Evolutionary conservation across 2,888 invertebrate species (phyloP).

Genomic region (Apodemia mormo): DNA sequence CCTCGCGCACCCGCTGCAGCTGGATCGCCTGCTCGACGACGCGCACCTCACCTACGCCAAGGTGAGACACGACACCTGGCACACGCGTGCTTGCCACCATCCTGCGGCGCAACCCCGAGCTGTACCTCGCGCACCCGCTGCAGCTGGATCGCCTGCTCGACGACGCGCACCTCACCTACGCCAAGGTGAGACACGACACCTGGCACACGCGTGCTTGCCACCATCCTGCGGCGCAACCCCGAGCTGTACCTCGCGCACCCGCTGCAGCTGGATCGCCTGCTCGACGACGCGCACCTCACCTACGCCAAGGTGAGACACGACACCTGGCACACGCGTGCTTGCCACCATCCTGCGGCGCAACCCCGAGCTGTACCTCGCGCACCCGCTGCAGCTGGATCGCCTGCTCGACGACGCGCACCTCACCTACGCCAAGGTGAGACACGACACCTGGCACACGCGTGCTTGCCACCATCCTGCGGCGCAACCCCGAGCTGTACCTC

Average conservation of each 20-base stretch:
- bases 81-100: background rate
- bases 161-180: conserved; percentile 92
- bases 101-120: conserved; percentile 94
- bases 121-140: conserved; percentile 89
- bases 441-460: background rate
- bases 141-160: conserved; percentile 91
- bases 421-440: conserved; percentile 90
- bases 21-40: conserved; percentile 91
- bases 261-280: conserved; percentile 90
- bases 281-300: conserved; percentile 92
- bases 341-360: conserved; percentile 96
- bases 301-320: conserved; percentile 86
- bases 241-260: conserved; percentile 92
- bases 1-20: conserved; percentile 90
- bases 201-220: too few relatives aligned
- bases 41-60: conserved; percentile 93
- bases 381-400: conserved; percentile 91
- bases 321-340: too few relatives aligned
- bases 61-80: conserved; percentile 67
- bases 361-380: conserved; percentile 93
- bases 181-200: conserved; percentile 82
- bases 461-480: conserved; percentile 92
- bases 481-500: conserved; percentile 96
- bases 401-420: conserved; percentile 91
- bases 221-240: conserved; percentile 89